A percentile compares a stretch with the other conserved stretches of the same genome.
Conservation (phyloP, 37 sponge, comb jelly and placozoan genomes). For the Amphimedon queenslandica region DNA sequence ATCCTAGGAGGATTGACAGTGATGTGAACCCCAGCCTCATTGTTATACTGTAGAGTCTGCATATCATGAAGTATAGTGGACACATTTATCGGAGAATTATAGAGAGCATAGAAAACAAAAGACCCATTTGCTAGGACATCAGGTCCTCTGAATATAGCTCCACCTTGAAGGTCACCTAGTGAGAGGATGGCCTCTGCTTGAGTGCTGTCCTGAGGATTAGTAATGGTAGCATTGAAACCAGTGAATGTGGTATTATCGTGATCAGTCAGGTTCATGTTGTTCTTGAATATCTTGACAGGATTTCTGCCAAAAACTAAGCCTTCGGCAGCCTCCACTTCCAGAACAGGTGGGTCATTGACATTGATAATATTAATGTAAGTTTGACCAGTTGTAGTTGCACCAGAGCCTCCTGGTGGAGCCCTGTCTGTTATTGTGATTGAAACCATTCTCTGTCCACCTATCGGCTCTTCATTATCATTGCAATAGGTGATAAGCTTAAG, state of each 20-base stretch:
- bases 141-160: constrained; percentile 43
- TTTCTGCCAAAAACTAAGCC: constrained; percentile 34
- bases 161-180: constrained; percentile 28
- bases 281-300: constrained; percentile 40
- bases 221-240: constrained; percentile 39
- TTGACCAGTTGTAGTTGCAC: neutral
- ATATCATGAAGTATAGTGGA: constrained; percentile 32
- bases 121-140: neutral
- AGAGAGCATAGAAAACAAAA: constrained; percentile 41
- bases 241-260: constrained; percentile 45
- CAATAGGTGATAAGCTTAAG: constrained; percentile 33
- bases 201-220: constrained; percentile 43
- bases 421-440: constrained; percentile 18
- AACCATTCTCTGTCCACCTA: constrained; percentile 25
- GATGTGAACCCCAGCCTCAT: constrained; percentile 33
- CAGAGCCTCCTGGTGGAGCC: neutral
- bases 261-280: constrained; percentile 42
- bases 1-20: constrained; percentile 26
- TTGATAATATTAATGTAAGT: constrained; percentile 27
- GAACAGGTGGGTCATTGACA: constrained; percentile 55
- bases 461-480: constrained; percentile 69
- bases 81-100: constrained; percentile 14
- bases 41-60: constrained; percentile 46
- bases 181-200: constrained; percentile 53
- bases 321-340: constrained; percentile 22